phyloP scores from a whole-genome alignment of 2,888 invertebrate species.

The Eudemis profundana region DNA sequence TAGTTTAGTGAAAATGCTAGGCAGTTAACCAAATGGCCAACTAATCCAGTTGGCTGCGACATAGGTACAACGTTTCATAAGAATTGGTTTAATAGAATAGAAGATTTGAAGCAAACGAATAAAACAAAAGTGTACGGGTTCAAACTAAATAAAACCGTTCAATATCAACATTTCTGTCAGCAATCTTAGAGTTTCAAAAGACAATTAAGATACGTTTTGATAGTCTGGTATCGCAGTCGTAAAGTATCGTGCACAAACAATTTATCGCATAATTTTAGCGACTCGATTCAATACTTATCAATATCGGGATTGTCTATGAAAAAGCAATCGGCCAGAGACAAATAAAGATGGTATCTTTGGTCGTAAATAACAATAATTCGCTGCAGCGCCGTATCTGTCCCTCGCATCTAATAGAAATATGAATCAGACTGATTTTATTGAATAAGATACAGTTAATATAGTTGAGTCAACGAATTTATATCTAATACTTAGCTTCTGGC shows the following conservation, averaged over 20 bases:
- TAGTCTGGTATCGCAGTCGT: neutral
- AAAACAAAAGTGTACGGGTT: too few relatives aligned
- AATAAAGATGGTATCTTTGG: constrained; percentile 75
- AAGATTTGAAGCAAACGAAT: too few relatives aligned
- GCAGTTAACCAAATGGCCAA: too few relatives aligned
- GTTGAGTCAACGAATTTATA: neutral
- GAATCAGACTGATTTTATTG: constrained; percentile 73
- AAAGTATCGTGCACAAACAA: constrained; percentile 1
- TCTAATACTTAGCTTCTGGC: neutral
- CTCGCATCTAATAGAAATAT: constrained; percentile 76
- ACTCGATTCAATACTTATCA: constrained; percentile 41
- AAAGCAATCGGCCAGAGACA: constrained; percentile 62
- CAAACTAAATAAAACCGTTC: constrained; percentile 6
- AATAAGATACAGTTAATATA: constrained; percentile 56
- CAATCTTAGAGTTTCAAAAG: neutral
- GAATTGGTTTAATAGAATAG: too few relatives aligned
- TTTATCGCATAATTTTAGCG: constrained; percentile 29
- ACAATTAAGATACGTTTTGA: constrained; percentile 22
- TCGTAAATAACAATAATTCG: constrained; percentile 71
- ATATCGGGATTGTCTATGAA: constrained; percentile 53
- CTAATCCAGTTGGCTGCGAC: too few relatives aligned
- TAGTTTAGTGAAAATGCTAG: too few relatives aligned
- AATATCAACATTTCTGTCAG: neutral
- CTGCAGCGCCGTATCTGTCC: constrained; percentile 59
- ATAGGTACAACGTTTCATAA: too few relatives aligned